A percentile compares a stretch with the other conserved stretches of the same genome.
Conservation (phyloP, 2,888 invertebrate genomes). For the Nineta flava region DNA sequence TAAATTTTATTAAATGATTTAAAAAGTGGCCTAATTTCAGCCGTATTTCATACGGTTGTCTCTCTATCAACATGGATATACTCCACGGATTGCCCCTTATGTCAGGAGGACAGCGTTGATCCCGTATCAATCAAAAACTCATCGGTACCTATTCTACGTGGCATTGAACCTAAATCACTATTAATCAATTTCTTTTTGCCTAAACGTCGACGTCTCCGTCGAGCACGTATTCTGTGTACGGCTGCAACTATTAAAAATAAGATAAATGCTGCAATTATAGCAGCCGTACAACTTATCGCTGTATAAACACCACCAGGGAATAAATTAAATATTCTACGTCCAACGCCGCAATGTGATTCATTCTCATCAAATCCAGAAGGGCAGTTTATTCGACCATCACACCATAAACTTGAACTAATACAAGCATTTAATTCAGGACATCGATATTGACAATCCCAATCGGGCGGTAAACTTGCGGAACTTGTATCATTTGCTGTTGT, state of each 20-base stretch:
- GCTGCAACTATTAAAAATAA: constrained; percentile 40
- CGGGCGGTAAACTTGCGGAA: constrained; percentile 22
- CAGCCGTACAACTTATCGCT: constrained; percentile 39
- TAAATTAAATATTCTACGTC: constrained; percentile 32
- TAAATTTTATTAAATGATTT: no score
- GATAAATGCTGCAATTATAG: constrained; percentile 37
- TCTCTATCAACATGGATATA: constrained; percentile 87
- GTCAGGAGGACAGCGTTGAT: constrained; percentile 62
- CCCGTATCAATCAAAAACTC: constrained; percentile 50
- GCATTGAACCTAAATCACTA: constrained; percentile 17
- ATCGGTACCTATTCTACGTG: constrained; percentile 45
- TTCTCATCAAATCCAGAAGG: constrained; percentile 55
- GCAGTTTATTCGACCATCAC: constrained; percentile 52
- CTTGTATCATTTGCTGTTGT: constrained; percentile 32
- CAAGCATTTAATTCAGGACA: constrained; percentile 66
- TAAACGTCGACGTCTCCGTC: constrained; percentile 34
- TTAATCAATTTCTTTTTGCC: constrained; percentile 33
- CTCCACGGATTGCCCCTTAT: constrained; percentile 77
- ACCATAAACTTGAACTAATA: constrained; percentile 57
- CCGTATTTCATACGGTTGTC: constrained; percentile 64
- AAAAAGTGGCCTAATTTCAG: constrained; percentile 2
- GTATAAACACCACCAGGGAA: constrained; percentile 36
- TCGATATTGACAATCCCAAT: constrained; percentile 41
- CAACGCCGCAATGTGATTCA: constrained; percentile 45
- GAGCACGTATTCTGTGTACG: constrained; percentile 37